Percentiles rank a stretch among this genome's conserved stretches.
Conservation (phyloP, 2,888 invertebrate genomes). For the Acanthosepion lycidas region DNA sequence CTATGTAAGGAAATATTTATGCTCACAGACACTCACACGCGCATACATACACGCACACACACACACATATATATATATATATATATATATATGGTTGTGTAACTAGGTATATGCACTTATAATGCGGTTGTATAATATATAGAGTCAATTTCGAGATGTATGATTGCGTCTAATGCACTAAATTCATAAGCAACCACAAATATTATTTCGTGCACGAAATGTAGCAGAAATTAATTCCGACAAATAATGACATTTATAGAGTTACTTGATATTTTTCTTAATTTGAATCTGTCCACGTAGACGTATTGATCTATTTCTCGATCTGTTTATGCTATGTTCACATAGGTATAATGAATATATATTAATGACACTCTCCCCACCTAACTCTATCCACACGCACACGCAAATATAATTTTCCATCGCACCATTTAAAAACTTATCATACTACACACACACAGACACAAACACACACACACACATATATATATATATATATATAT, state of each 20-base stretch:
- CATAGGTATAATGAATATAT: background rate
- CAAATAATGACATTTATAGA: background rate
- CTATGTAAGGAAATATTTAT: no score
- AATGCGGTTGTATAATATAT: no score
- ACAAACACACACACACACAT: background rate
- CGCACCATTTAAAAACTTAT: background rate
- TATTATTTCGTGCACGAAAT: background rate
- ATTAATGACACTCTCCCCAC: background rate
- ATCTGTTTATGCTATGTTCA: background rate
- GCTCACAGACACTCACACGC: no score
- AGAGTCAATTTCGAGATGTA: no score
- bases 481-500: background rate
- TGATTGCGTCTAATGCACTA: background rate
- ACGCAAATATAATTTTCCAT: background rate
- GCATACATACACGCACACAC: no score
- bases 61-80: background rate
- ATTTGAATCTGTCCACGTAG: background rate
- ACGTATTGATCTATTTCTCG: background rate
- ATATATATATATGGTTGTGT: background rate
- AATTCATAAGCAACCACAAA: background rate
- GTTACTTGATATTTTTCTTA: background rate
- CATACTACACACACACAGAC: background rate
- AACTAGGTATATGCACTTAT: no score
- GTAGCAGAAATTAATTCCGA: background rate
- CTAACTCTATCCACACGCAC: background rate